A percentile compares a stretch with the other conserved stretches of the same genome.
Evolutionary conservation across 2,888 invertebrate genomes (phyloP).

Genomic region (Drosophila nigricruria): DNA sequence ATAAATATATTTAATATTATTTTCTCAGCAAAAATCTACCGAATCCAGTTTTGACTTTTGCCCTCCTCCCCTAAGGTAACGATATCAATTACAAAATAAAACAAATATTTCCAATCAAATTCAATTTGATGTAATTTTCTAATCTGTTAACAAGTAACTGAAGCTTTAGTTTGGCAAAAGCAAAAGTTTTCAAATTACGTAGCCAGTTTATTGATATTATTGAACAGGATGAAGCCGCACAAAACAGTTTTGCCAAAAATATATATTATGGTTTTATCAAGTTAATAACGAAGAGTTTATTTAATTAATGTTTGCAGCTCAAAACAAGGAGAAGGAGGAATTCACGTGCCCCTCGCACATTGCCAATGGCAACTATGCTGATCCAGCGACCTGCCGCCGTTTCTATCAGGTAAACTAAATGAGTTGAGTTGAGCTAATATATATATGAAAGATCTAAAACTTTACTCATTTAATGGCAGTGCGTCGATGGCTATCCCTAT

Average conservation of each 20-base stretch:
- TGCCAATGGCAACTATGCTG: slow-evolving; percentile 95
- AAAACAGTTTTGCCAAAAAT: too few species aligned
- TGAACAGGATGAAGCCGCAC: too few species aligned
- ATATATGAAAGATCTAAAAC: slow-evolving; percentile 1
- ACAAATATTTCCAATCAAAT: neutral
- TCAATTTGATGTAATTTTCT: neutral
- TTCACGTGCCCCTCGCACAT: slow-evolving; percentile 93
- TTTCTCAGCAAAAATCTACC: too few species aligned
- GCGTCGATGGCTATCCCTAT: slow-evolving; percentile 95
- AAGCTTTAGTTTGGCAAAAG: neutral
- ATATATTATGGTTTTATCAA: neutral
- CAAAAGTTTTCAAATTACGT: neutral
- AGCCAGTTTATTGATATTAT: neutral
- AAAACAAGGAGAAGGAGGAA: slow-evolving; percentile 86
- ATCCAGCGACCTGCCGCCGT: slow-evolving; percentile 93
- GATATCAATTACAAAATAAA: neutral
- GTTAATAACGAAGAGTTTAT: neutral
- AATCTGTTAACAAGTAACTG: neutral
- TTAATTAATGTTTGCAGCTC: slow-evolving; percentile 63
- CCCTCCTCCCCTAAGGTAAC: too few species aligned
- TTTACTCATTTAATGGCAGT: slow-evolving; percentile 86
- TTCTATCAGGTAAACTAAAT: slow-evolving; percentile 91
- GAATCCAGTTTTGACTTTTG: too few species aligned
- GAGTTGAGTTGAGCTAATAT: slow-evolving; percentile 17
- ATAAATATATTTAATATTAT: neutral